Percentiles rank a stretch among this genome's conserved stretches.
phyloP scores from a whole-genome alignment of 2,888 invertebrate species.

The Rotaria magnacalcarata region DNA sequence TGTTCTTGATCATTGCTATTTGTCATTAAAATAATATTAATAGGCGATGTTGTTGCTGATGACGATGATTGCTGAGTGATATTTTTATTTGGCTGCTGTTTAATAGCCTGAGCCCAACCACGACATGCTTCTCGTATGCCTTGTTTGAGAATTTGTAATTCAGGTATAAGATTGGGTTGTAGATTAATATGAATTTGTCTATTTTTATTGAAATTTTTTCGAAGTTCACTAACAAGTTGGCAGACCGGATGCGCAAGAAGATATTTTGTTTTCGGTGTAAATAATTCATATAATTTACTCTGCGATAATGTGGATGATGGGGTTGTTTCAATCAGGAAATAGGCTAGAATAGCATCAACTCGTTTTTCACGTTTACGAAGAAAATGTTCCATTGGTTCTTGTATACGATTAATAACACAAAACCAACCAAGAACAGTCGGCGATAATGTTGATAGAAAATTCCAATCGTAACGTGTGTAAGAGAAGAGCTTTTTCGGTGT shows the following conservation, averaged over 20 bases:
- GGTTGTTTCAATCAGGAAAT: neutral
- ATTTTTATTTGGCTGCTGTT: no score
- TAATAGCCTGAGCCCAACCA: neutral
- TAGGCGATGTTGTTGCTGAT: no score
- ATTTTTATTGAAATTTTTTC: neutral
- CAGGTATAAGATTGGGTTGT: neutral
- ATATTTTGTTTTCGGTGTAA: conserved; percentile 7
- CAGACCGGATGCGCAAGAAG: neutral
- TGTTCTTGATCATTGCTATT: no score
- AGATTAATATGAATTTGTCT: neutral
- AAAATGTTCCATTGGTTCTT: neutral
- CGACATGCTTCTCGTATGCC: neutral
- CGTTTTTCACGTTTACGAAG: conserved; percentile 1
- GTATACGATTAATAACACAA: conserved; percentile 21
- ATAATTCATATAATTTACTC: neutral
- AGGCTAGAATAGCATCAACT: neutral
- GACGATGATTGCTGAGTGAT: no score
- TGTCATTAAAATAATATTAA: no score
- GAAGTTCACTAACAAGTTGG: neutral
- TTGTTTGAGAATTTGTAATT: neutral
- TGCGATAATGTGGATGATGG: neutral
- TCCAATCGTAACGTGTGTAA: neutral
- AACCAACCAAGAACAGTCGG: conserved; percentile 22
- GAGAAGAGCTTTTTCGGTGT: neutral
- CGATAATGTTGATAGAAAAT: conserved; percentile 4